These are phyloP conservation scores for Neelides folsomi DNA, from an alignment of 2,888 invertebrate species.

Conservation along the genomic window DNA sequence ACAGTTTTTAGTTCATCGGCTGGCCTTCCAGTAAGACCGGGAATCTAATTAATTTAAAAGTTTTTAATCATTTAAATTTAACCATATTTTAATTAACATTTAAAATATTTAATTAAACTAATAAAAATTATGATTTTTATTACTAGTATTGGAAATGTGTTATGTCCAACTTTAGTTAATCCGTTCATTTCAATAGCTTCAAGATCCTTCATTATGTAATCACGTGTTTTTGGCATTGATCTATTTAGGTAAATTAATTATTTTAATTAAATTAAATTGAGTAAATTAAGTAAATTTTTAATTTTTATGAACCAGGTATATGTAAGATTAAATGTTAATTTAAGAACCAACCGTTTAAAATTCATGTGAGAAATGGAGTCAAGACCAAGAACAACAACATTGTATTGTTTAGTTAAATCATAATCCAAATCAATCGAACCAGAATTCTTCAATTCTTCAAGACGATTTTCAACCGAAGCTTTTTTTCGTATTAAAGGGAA, in stretches of 20 bases:
- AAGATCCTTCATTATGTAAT: slow-evolving; percentile 46
- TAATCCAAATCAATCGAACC: slow-evolving; percentile 1
- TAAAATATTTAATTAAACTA: too few relatives aligned
- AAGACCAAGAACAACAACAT: slow-evolving; percentile 65
- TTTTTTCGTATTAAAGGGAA: slow-evolving; percentile 17
- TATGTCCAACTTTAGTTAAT: slow-evolving; percentile 87
- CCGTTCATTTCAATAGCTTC: slow-evolving; percentile 66
- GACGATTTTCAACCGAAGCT: slow-evolving; percentile 15
- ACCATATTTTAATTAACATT: background rate
- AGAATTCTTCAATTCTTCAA: background rate
- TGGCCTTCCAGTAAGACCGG: slow-evolving; percentile 60
- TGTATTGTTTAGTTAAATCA: slow-evolving; percentile 35
- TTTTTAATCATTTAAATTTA: background rate
- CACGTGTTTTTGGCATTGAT: slow-evolving; percentile 55
- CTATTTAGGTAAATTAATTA: too few relatives aligned
- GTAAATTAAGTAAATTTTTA: too few relatives aligned
- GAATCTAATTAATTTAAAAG: too few relatives aligned
- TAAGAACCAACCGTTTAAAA: slow-evolving; percentile 57
- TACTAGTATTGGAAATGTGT: slow-evolving; percentile 73
- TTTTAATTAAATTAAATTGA: too few relatives aligned
- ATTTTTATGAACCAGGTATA: too few relatives aligned
- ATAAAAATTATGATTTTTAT: too few relatives aligned
- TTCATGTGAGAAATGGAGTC: slow-evolving; percentile 77
- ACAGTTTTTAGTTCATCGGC: slow-evolving; percentile 49
- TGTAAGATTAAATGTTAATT: too few relatives aligned